Evolutionary conservation across 2,113 vertebrate species (phyloP).

Genomic region (Grantiella picta): DNA sequence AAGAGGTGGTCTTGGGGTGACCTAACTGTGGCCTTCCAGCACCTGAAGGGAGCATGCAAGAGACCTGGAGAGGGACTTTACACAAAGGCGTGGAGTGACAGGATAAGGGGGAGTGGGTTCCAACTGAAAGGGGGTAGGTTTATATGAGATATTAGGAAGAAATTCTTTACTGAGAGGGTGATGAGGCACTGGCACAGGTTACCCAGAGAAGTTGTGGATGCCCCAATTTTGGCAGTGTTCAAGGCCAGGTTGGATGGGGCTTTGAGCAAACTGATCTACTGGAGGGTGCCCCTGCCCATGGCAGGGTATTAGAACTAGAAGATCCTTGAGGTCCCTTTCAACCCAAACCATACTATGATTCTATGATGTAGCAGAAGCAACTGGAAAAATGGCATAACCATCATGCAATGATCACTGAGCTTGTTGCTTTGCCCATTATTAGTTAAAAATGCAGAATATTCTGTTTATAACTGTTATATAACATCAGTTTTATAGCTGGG

Average conservation of each 20-base stretch:
- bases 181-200: background rate
- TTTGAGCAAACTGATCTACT: background rate
- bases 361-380: background rate
- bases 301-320: background rate
- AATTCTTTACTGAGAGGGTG: background rate
- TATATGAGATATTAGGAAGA: background rate
- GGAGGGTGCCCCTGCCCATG: background rate
- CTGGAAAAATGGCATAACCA: conserved; percentile 10
- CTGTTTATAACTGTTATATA: conserved; percentile 7
- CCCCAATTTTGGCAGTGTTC: background rate
- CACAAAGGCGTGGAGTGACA: background rate
- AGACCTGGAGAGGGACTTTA: background rate
- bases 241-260: background rate
- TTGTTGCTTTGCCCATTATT: conserved; percentile 37
- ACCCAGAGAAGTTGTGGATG: background rate
- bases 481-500: conserved; percentile 2
- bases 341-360: background rate
- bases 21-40: background rate
- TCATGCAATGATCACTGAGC: background rate
- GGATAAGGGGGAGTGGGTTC: background rate
- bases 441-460: background rate
- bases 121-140: background rate
- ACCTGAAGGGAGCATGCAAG: background rate
- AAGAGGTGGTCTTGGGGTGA: background rate
- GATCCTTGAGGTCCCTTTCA: too few relatives aligned